Conservation (phyloP, 2,797 vertebrate species). For the Caiman crocodilus region DNA sequence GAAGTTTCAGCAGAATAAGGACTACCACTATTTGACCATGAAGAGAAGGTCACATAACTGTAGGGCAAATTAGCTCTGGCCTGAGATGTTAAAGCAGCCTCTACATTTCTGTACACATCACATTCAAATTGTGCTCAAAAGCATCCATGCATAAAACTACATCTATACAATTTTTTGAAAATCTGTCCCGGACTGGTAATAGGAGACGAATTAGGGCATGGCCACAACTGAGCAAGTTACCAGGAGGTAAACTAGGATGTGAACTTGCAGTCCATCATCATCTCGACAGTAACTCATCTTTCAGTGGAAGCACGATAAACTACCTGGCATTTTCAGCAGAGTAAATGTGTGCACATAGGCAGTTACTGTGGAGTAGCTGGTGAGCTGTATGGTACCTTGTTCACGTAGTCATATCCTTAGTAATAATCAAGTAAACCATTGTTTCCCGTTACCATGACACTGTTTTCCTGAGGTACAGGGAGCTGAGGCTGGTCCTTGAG, state of each 20-base stretch:
- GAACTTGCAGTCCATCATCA: too few relatives aligned
- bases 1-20: not conserved
- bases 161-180: not conserved
- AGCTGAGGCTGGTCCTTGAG: not conserved
- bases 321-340: too few relatives aligned
- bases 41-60: not conserved
- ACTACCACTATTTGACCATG: not conserved
- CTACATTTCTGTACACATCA: not conserved
- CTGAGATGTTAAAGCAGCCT: not conserved
- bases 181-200: not conserved
- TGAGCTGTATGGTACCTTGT: too few relatives aligned
- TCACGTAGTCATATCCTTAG: not conserved
- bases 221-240: too few relatives aligned
- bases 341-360: too few relatives aligned
- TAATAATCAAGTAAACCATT: not conserved
- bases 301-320: too few relatives aligned
- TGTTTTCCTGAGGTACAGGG: not conserved
- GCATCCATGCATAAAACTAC: too few relatives aligned
- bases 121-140: not conserved
- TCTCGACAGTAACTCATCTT: too few relatives aligned
- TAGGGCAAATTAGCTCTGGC: not conserved
- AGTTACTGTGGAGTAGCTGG: too few relatives aligned
- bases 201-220: not conserved
- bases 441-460: not conserved
- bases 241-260: too few relatives aligned